Evolutionary conservation across 2,113 vertebrate genomes (phyloP), one percentile per base, ranked within the genome.

Genomic region (Epinephelus fuscoguttatus): DNA sequence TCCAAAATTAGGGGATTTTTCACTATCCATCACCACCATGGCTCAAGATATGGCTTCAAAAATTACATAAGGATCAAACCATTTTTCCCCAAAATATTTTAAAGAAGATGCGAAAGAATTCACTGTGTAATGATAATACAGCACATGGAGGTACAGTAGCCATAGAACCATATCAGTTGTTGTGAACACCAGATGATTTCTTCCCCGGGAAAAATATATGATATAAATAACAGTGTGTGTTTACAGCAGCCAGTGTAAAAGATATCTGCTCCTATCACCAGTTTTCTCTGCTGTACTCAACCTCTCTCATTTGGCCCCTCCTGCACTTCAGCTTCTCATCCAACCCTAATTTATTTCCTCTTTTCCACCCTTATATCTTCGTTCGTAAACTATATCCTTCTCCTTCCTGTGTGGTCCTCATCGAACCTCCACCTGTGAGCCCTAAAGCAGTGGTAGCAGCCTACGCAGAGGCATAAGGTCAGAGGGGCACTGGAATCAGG

Each of bases 381-480:
- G 33, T 62, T 77, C 18, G 15, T 4, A 75, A 45, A 68, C 23
- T 11, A 49, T 59, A 47, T 27, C 21, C 13, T 74, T 15, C 23
- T 75, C 15, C 23, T 11, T 59, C 64, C n/a, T 50, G 37, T 47
- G 18, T 37, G 50, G 30, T 62, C 15, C 52, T 49, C 9, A 57
- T n/a, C 6, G 56, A 56, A 59, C 30, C 27, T 57, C 45, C 57
- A 23, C 76, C 56, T 68, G 10, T 21, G 50, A 69, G 45, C 45
- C 67, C 67, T 74, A 6, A 79, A 23, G 45, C 72, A 64, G 62
- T 3, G 0, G 27, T 52, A n/a, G 69, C 33, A 1, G 55, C 70
- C 64, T 49, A 37, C 30, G 72, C 47, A 50, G 73, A 75, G 18
- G 3, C 45, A 57, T 42, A 4, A 80, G 74, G 74, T 87, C 80